Conservation (phyloP, 2,888 invertebrate genomes). For the Stenichneumon culpator region DNA sequence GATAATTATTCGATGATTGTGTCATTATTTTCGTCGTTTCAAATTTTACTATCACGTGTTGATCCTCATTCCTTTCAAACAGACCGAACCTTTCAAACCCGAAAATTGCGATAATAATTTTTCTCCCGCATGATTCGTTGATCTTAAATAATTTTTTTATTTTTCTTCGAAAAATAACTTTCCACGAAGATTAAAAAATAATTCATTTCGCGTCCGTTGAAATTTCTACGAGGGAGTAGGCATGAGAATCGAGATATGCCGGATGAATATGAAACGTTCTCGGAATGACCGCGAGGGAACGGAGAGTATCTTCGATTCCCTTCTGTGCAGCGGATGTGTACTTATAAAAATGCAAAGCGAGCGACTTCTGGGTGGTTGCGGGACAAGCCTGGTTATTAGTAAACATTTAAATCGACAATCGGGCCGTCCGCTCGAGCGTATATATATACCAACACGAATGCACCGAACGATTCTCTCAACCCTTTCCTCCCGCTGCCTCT, state of each 20-base stretch:
- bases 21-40: background rate
- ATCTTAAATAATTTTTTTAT: background rate
- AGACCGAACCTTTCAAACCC: background rate
- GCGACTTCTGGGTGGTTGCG: constrained; percentile 85
- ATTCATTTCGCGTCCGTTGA: constrained; percentile 3
- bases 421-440: constrained; percentile 70
- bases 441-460: constrained; percentile 31
- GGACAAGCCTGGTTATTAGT: constrained; percentile 85
- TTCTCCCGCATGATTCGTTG: background rate
- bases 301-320: constrained; percentile 31
- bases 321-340: constrained; percentile 73
- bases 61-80: background rate
- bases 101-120: background rate
- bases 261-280: constrained; percentile 84
- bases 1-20: constrained; percentile 55
- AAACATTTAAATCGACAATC: constrained; percentile 85
- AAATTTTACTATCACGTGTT: background rate
- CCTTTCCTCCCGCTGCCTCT: constrained; percentile 60
- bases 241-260: constrained; percentile 8
- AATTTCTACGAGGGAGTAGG: constrained; percentile 3
- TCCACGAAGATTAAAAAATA: background rate
- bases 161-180: background rate
- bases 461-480: constrained; percentile 67
- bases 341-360: constrained; percentile 85
- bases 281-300: constrained; percentile 72